Percentiles rank a stretch among this genome's conserved stretches.
Evolutionary conservation across 2,113 vertebrate species (phyloP).

Genomic region (Gila orcuttii): DNA sequence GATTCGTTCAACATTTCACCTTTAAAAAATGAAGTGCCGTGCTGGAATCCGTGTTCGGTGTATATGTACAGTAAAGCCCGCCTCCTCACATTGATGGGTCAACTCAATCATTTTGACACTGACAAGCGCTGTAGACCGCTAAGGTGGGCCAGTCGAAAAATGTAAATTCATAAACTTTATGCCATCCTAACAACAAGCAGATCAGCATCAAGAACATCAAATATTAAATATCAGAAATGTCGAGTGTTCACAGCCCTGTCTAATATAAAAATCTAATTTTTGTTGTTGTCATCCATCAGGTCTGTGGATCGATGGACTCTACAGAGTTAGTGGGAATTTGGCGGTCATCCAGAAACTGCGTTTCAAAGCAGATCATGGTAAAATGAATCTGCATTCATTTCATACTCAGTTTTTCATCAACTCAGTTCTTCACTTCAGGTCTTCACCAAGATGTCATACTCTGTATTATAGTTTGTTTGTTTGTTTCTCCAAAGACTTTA

Average conservation of each 20-base stretch:
- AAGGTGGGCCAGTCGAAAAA: not conserved
- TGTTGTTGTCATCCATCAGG: constrained; percentile 66
- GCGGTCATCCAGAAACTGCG: constrained; percentile 93
- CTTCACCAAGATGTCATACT: not conserved
- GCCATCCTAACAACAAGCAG: too few species aligned
- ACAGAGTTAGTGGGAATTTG: constrained; percentile 93
- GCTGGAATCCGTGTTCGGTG: not conserved
- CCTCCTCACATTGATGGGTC: not conserved
- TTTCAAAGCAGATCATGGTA: constrained; percentile 92
- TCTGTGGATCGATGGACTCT: constrained; percentile 90
- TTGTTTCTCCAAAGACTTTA: not conserved
- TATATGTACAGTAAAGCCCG: not conserved
- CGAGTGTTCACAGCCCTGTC: not conserved
- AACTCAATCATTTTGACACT: not conserved
- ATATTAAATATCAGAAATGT: not conserved
- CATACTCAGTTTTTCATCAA: not conserved
- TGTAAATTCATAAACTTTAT: not conserved
- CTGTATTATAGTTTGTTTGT: not conserved
- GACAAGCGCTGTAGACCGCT: not conserved
- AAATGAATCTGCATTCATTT: constrained; percentile 25
- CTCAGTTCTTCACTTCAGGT: constrained; percentile 1
- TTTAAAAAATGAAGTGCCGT: not conserved
- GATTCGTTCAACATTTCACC: not conserved
- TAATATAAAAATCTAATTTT: not conserved
- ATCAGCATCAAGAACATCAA: too few species aligned